Evolutionary conservation across 2,113 vertebrate genomes (phyloP).

Genomic region (Xyliphius kryptos): DNA sequence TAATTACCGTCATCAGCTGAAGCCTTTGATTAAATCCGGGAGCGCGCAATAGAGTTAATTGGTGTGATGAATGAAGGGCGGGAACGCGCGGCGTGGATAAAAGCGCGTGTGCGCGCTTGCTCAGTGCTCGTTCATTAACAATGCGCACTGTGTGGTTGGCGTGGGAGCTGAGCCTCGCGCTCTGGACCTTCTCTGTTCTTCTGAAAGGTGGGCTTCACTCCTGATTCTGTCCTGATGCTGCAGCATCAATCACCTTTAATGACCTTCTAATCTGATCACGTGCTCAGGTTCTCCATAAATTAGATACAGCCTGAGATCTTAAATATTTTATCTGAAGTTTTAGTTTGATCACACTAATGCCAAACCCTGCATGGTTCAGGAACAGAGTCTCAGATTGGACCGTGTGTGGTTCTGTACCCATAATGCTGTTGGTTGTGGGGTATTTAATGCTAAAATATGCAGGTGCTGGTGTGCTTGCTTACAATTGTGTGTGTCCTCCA

Average conservation of each 20-base stretch:
- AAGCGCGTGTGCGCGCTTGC: background rate
- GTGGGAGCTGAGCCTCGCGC: background rate
- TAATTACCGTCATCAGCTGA: too few relatives aligned
- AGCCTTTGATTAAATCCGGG: too few relatives aligned
- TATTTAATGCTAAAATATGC: too few relatives aligned
- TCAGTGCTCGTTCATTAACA: background rate
- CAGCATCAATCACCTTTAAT: background rate
- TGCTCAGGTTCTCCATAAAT: background rate
- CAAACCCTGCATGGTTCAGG: too few relatives aligned
- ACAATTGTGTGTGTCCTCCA: too few relatives aligned
- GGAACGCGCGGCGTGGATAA: background rate
- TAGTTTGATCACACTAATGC: too few relatives aligned
- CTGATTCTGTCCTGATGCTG: background rate
- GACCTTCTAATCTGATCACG: background rate
- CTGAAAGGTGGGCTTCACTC: constrained; percentile 19
- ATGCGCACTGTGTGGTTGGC: background rate
- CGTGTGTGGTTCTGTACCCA: too few relatives aligned
- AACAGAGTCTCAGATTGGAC: too few relatives aligned
- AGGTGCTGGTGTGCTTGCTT: too few relatives aligned
- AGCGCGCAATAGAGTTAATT: background rate
- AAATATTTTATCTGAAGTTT: too few relatives aligned
- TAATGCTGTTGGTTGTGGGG: too few relatives aligned
- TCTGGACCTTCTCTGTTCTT: constrained; percentile 11
- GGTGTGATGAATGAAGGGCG: background rate
- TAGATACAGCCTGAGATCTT: too few relatives aligned